A percentile compares a stretch with the other conserved stretches of the same genome.
Evolutionary conservation across 2,797 vertebrate species (phyloP).

Genomic region (Acipenser transmontanus): DNA sequence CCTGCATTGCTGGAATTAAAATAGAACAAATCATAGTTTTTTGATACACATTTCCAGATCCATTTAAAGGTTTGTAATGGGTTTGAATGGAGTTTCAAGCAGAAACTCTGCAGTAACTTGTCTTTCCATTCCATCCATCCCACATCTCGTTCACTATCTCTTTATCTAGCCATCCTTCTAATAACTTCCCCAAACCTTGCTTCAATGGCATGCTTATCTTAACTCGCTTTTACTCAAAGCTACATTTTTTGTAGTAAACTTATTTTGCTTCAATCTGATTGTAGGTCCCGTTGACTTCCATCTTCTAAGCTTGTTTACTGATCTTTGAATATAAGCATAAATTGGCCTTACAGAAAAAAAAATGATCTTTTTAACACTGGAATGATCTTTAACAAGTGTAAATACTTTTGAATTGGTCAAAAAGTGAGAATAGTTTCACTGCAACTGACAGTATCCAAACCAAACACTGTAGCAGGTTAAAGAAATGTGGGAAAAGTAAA

Average conservation of each 20-base stretch:
- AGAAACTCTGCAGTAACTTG: neutral
- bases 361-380: too few species aligned
- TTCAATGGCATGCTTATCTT: conserved; percentile 23
- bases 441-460: too few species aligned
- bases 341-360: too few species aligned
- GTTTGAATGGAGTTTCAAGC: conserved; percentile 11
- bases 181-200: conserved; percentile 14
- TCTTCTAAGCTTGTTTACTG: conserved; percentile 18
- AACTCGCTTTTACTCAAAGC: conserved; percentile 11
- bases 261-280: conserved; percentile 26
- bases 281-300: conserved; percentile 30
- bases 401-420: too few species aligned
- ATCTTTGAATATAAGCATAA: conserved; percentile 2
- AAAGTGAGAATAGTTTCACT: too few species aligned
- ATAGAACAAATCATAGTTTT: conserved; percentile 6
- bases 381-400: too few species aligned
- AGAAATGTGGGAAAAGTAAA: too few species aligned
- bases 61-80: conserved; percentile 6
- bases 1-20: conserved; percentile 1
- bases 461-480: too few species aligned
- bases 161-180: conserved; percentile 28
- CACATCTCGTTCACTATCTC: conserved; percentile 18
- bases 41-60: neutral
- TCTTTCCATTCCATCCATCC: conserved; percentile 4
- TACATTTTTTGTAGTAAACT: conserved; percentile 32